Evolutionary conservation across 2,888 invertebrate genomes (phyloP), one percentile per base, ranked within the genome.

Genomic region (Willowsia nigromaculata): DNA sequence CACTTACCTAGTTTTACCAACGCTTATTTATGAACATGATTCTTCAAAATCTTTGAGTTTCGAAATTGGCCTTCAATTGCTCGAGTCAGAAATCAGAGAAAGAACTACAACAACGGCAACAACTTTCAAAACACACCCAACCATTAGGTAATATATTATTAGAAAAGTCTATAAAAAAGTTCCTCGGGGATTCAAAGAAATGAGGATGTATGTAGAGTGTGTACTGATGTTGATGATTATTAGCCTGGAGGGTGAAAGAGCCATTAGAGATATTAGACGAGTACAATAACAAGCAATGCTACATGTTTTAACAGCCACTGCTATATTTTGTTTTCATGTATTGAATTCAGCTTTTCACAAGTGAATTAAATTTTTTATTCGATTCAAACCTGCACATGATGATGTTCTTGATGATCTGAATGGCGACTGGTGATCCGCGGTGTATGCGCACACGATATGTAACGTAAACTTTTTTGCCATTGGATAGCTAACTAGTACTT

Each of bases 191-290:
- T 59, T 82, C 27, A 27, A 82, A 82, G 59, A 65, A 71, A 82
- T 65, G 81, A 30, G 22, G 33, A 30, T 47, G 50, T n/a, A 27
- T n/a, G n/a, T n/a, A 30, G 13, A 47, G 37, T 56, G 56, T 53
- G 11, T n/a, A 40, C 18, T 71, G 53, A 37, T 53, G 50, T 18
- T 53, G n/a, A 43, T 25, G 76, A 62, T 47, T 13, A 83, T 50
- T 83, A 22, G 83, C 83, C 83, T 71, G 83, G 71, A 84, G 83
- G 83, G 53, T 84, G 83, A 84, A 68, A 53, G 0, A 7, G 15
- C 53, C 71, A 84, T 84, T 84, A 71, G 9, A 18, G 83, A 50
- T 84, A 53, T 84, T 84, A 71, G 13, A 84, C 33, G 37, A 50
- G 71, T 13, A 68, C 53, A 53, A 43, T 15, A 74, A 74, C 74